Percentiles rank a stretch among this genome's conserved stretches.
Conservation (phyloP, 2,888 invertebrate species). For the Thalpophila matura region DNA sequence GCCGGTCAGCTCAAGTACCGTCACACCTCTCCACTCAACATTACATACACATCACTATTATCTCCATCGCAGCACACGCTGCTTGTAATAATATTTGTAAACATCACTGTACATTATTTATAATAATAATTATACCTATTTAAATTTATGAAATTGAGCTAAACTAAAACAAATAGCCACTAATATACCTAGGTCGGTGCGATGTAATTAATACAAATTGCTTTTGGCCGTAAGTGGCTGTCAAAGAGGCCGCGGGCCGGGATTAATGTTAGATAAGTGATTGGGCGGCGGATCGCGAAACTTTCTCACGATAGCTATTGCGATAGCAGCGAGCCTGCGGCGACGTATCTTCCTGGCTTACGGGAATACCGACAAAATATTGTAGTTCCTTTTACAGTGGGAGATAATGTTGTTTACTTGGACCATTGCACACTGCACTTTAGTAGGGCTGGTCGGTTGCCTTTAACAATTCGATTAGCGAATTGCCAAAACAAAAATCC, state of each 20-base stretch:
- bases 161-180: constrained; percentile 64
- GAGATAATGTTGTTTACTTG: constrained; percentile 64
- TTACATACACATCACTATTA: constrained; percentile 63
- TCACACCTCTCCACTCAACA: constrained; percentile 60
- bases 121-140: no score
- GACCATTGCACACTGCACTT: constrained; percentile 30
- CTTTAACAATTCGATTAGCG: background rate
- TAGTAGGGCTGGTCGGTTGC: constrained; percentile 22
- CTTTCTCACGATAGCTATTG: constrained; percentile 82
- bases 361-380: constrained; percentile 67
- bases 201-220: constrained; percentile 85
- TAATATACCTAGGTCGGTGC: constrained; percentile 75
- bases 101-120: constrained; percentile 4
- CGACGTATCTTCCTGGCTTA: constrained; percentile 63
- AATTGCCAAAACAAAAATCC: no score
- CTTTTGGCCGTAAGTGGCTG: constrained; percentile 76
- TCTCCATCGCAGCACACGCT: constrained; percentile 10
- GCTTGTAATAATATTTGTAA: constrained; percentile 17
- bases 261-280: constrained; percentile 82
- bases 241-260: constrained; percentile 83
- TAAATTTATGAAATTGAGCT: constrained; percentile 53
- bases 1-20: constrained; percentile 59
- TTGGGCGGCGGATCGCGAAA: constrained; percentile 81
- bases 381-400: constrained; percentile 66
- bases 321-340: constrained; percentile 69